Conservation (phyloP, 2,113 vertebrate species). For the Limnothrissa miodon region DNA sequence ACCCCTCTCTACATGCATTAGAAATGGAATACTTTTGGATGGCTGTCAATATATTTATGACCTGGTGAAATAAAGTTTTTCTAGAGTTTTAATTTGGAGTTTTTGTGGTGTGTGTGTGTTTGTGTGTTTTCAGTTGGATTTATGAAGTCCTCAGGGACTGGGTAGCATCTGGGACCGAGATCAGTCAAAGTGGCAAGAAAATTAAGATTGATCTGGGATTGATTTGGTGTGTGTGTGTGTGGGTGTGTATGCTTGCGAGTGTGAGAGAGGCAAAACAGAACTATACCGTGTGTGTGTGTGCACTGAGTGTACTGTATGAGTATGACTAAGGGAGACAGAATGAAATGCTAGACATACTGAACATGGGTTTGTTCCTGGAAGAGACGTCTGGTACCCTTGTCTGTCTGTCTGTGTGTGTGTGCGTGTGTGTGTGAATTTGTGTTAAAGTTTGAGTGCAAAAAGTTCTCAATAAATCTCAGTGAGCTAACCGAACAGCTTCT, state of each 20-base stretch:
- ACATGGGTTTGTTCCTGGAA: neutral
- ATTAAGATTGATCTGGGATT: conserved; percentile 19
- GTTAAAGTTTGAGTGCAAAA: neutral
- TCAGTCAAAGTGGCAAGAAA: conserved; percentile 16
- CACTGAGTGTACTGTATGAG: neutral
- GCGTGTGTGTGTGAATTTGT: neutral
- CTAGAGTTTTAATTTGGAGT: neutral
- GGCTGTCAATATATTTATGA: neutral
- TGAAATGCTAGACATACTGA: neutral
- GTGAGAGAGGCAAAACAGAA: neutral
- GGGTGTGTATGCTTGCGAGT: neutral
- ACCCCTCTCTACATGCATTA: neutral
- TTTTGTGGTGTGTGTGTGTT: neutral
- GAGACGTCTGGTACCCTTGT: neutral
- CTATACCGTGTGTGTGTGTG: neutral
- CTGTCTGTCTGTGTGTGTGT: neutral
- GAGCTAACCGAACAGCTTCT: neutral
- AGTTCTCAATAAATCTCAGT: neutral
- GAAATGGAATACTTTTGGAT: neutral
- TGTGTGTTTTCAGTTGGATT: neutral
- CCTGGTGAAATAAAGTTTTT: conserved; percentile 1
- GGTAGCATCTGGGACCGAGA: neutral
- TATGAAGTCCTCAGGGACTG: neutral
- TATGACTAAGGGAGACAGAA: neutral
- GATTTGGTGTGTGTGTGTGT: conserved; percentile 5